These are phyloP conservation scores for Eidolon dupreanum DNA, from an alignment of 2,797 vertebrate genomes.

Conservation along the genomic window DNA sequence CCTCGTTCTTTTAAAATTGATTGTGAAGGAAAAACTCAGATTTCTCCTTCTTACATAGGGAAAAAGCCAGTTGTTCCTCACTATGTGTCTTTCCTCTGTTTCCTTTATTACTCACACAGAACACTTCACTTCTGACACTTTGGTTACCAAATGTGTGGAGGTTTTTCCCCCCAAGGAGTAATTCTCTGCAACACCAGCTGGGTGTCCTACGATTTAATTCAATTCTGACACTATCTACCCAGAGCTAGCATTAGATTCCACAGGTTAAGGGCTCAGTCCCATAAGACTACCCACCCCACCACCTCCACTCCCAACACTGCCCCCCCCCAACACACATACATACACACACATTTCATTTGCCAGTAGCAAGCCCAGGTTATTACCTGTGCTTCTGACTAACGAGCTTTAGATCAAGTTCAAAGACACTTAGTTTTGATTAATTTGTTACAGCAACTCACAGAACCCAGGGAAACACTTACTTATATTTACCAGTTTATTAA, in stretches of 20 bases:
- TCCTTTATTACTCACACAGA: neutral
- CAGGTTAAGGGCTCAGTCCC: neutral
- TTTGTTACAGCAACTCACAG: neutral
- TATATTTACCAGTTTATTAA: neutral
- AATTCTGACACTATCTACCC: neutral
- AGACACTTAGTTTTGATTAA: neutral
- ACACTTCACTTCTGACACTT: neutral
- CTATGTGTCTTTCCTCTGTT: neutral
- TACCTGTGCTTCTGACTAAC: neutral
- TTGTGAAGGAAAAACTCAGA: neutral
- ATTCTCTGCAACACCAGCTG: neutral
- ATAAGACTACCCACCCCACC: neutral
- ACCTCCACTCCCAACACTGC: too few species aligned
- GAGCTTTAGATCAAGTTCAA: neutral
- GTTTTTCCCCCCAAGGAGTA: neutral
- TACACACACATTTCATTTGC: neutral
- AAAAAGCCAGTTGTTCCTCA: neutral
- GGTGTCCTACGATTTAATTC: neutral
- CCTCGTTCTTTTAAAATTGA: neutral
- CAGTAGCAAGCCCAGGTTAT: neutral
- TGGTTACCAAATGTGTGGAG: neutral
- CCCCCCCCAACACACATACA: too few species aligned
- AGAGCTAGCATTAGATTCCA: neutral
- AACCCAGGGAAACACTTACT: neutral
- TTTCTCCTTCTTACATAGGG: neutral